These are phyloP conservation scores for Distichodus sexfasciatus DNA, from an alignment of 2,797 vertebrate genomes.

Conservation along the genomic window DNA sequence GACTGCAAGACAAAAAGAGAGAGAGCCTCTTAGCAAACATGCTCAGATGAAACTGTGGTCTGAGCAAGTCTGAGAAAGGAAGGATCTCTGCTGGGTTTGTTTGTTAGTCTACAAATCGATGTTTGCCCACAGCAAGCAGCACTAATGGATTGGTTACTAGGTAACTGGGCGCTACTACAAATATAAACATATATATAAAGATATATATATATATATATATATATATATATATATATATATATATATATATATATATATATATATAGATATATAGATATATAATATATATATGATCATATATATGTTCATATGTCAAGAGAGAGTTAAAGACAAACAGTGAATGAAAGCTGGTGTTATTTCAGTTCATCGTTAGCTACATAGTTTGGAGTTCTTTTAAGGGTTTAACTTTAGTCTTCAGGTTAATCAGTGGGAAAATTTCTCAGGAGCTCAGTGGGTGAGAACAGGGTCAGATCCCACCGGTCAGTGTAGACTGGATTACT, in stretches of 20 bases:
- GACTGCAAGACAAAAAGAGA: conserved; percentile 58
- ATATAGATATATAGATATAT: too few relatives aligned
- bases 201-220: too few relatives aligned
- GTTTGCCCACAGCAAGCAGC: conserved; percentile 55
- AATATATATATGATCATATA: too few relatives aligned
- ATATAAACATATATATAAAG: too few relatives aligned
- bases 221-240: too few relatives aligned
- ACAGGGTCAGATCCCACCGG: conserved; percentile 9
- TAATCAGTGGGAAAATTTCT: conserved; percentile 19
- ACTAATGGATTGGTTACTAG: not conserved
- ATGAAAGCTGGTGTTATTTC: too few relatives aligned
- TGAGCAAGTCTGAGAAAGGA: conserved; percentile 23
- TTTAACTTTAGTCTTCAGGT: not conserved
- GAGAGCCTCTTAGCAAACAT: conserved; percentile 55
- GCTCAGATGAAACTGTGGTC: conserved; percentile 50
- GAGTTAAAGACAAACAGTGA: too few relatives aligned
- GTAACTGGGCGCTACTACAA: not conserved
- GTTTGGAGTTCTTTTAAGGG: not conserved
- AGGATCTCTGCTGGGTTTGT: conserved; percentile 45
- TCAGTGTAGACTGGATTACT: conserved; percentile 26
- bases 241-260: too few relatives aligned
- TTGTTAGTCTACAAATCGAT: conserved; percentile 64
- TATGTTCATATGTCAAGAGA: too few relatives aligned
- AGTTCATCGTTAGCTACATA: too few relatives aligned
- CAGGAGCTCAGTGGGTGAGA: conserved; percentile 24